phyloP scores from a whole-genome alignment of 2,888 invertebrate species.

The Pedicia rivosa region DNA sequence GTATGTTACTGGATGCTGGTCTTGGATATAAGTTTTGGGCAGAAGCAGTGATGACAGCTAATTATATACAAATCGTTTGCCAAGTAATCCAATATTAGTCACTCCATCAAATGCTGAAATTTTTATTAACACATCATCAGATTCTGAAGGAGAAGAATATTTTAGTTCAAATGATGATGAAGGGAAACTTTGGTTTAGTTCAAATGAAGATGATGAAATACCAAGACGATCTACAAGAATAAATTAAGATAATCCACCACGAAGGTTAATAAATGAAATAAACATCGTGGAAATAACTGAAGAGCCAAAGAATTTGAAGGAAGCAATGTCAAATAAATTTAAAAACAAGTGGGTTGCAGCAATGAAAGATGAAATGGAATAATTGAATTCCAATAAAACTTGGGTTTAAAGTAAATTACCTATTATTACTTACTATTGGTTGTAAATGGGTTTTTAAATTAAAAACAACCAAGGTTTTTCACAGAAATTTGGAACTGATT shows the following conservation, averaged over 20 bases:
- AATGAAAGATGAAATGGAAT: neutral
- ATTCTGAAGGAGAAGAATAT: too few relatives aligned
- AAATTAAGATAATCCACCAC: too few relatives aligned
- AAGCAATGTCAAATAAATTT: neutral
- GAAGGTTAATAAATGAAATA: too few relatives aligned
- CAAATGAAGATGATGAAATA: too few relatives aligned
- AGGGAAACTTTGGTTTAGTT: too few relatives aligned
- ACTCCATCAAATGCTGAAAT: neutral
- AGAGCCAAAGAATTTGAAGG: neutral
- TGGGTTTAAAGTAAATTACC: neutral
- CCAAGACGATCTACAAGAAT: too few relatives aligned
- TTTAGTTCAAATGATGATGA: too few relatives aligned
- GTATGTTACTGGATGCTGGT: slow-evolving; percentile 16
- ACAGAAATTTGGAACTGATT: slow-evolving; percentile 13
- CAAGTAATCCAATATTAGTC: neutral
- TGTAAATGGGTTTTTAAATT: neutral
- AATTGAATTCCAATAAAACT: neutral
- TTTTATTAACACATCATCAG: neutral
- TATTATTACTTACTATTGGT: neutral
- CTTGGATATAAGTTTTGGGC: slow-evolving; percentile 14
- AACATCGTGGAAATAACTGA: neutral
- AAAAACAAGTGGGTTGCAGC: neutral
- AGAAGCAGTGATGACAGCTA: too few relatives aligned
- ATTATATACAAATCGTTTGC: too few relatives aligned
- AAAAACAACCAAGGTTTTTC: neutral